Base-by-base conservation (phyloP, 2,888 invertebrate species). In the Holacanthella duospinosa region DNA sequence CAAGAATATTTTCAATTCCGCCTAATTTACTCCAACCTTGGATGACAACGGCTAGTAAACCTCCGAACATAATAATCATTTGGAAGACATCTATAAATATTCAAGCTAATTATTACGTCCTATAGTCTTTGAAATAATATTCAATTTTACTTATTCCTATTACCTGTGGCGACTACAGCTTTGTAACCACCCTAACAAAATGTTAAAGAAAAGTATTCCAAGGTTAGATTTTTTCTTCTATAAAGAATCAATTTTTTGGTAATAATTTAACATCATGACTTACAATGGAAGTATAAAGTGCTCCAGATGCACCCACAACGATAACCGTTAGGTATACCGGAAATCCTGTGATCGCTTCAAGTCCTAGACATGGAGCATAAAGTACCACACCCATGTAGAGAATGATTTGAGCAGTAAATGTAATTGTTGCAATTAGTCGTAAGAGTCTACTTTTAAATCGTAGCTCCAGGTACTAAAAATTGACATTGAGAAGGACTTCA, bases 31-130 rank as follows among this genome's bases (percentile, higher is more conserved):
- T 53, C 1, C 71, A 68, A 9, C 77, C 77, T 71, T 74, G 72
- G n/a, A 75, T 74, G 21, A 77, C 86, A 69, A 93, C 88, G 1
- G 86, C 85, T 0, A 88, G 75, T 63, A 90, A 86, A 43, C 93
- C 86, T 27, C 85, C 79, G 72, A 92, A 86, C 85, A 93, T 93
- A n/a, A 91, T 86, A 29, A 89, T 74, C 1, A 89, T 89, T 79
- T 93, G 93, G 73, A 92, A 88, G 21, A 91, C 90, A 75, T 93
- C 93, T 28, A 26, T 6, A 16, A 28, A 55, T 55, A n/a, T n/a
- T n/a, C n/a, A n/a, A n/a, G n/a, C n/a, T n/a, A 55, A 55, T 24
- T 12, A 24, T n/a, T 25, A 53, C 25, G n/a, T 53, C n/a, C 6
- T 53, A 36, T 12, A 25, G 16, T 55, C 25, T 25, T 55, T 9